Evolutionary conservation across 1,140 invertebrate genomes (phyloP).

Genomic region (Coelopa frigida): DNA sequence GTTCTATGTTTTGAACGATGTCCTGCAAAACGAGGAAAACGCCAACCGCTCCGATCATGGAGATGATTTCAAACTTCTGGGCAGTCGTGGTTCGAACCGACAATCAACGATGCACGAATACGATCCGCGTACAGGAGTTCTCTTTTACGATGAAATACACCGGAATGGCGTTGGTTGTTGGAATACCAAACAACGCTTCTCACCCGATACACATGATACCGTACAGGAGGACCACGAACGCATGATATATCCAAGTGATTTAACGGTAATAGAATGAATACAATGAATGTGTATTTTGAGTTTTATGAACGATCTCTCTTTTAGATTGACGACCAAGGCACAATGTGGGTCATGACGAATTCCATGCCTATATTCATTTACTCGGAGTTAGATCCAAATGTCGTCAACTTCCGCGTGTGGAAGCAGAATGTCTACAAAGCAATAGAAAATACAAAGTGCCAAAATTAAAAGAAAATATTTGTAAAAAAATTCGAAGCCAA

Average conservation of each 20-base stretch:
- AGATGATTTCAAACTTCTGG: conserved; percentile 49
- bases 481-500: neutral
- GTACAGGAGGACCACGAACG: conserved; percentile 51
- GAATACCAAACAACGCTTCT: conserved; percentile 52
- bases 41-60: conserved; percentile 54
- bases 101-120: conserved; percentile 57
- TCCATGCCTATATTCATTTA: conserved; percentile 54
- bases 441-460: conserved; percentile 27
- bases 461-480: neutral
- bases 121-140: conserved; percentile 50
- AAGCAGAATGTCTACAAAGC: conserved; percentile 25
- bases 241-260: conserved; percentile 57
- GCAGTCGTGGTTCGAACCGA: conserved; percentile 52
- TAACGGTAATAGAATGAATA: conserved; percentile 23
- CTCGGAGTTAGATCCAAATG: conserved; percentile 49
- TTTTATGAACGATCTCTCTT: conserved; percentile 12
- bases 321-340: conserved; percentile 48
- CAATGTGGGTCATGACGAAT: conserved; percentile 55
- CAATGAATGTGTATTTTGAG: neutral
- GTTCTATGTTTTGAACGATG: conserved; percentile 57
- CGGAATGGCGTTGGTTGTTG: conserved; percentile 62
- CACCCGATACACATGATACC: conserved; percentile 50
- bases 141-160: conserved; percentile 62
- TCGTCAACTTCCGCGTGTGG: conserved; percentile 54
- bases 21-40: conserved; percentile 54